phyloP scores from a whole-genome alignment of 2,113 vertebrate species.

The Sclerurus mexicanus region DNA sequence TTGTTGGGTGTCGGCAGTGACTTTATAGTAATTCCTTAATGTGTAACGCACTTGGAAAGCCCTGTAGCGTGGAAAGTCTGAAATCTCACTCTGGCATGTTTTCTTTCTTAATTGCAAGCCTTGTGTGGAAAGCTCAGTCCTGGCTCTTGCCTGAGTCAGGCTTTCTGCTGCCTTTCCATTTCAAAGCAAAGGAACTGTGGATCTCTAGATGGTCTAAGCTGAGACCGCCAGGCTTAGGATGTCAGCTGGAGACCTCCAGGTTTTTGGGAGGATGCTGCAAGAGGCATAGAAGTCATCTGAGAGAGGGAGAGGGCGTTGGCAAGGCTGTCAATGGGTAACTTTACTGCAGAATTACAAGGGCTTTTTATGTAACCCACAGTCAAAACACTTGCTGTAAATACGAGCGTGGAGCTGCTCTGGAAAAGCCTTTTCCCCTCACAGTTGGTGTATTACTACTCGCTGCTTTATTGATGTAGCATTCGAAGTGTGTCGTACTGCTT shows the following conservation, averaged over 20 bases:
- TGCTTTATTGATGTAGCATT: not conserved
- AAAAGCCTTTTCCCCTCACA: constrained; percentile 28
- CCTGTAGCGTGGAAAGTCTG: constrained; percentile 49
- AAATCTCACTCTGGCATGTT: constrained; percentile 33
- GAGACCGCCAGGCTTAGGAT: not conserved
- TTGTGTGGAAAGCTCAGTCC: not conserved
- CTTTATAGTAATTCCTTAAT: constrained; percentile 36
- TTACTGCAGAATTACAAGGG: constrained; percentile 42
- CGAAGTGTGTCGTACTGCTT: not conserved
- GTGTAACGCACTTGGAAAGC: not conserved
- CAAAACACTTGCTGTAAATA: constrained; percentile 46
- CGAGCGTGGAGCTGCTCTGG: not conserved
- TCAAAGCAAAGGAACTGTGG: not conserved
- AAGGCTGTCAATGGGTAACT: constrained; percentile 31
- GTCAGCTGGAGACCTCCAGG: not conserved
- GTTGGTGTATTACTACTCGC: constrained; percentile 21
- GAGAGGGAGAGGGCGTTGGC: constrained; percentile 15
- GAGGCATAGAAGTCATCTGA: not conserved
- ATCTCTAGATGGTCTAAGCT: not conserved
- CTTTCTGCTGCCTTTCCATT: not conserved
- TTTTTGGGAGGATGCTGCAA: not conserved
- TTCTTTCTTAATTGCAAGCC: constrained; percentile 28
- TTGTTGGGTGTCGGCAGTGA: not conserved
- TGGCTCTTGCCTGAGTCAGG: not conserved
- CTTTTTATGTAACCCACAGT: constrained; percentile 52